Base-by-base conservation (phyloP, 2,113 vertebrate species). In the Hippotragus niger region DNA sequence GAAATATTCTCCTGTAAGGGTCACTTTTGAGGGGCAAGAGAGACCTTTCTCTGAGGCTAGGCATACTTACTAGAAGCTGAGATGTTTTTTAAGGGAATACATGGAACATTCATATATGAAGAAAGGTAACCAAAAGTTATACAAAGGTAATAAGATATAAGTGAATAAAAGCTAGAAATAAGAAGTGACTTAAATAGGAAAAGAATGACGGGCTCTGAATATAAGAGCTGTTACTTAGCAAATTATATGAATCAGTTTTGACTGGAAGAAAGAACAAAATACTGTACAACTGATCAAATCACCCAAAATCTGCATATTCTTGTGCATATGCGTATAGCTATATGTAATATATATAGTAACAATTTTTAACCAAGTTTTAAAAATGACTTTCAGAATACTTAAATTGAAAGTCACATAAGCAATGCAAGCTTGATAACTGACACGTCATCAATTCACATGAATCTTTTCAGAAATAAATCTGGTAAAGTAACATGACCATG, bases 401-500 rank as follows among this genome's bases (percentile, higher is more conserved):
- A 96, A 74, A 53, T 58, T 84, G 36, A 91, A 92, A 96, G n/a
- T 27, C 29, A 90, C 80, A 76, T 33, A 57, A 57, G n/a, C 40
- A 95, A n/a, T 40, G 52, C 17, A 55, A 90, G 23, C 57, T 7
- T 89, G 33, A 25, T 47, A 87, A 90, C 0, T 90, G 45, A 94
- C 31, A 92, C 64, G 14, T 57, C 31, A 90, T 76, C 5, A 86
- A 80, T 80, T 74, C 74, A 81, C 1, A 64, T 21, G 19, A 92
- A 84, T 88, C 23, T 64, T 95, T 94, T 85, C 71, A 87, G 89
- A 97, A 88, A 84, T 81, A 97, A 95, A 76, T 52, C 25, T 95
- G 25, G 58, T 76, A 88, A 40, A 81, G 57, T 85, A 76, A 88
- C 45, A 88, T 36, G 23, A 15, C 62, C 52, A 29, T 33, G 7